Conservation (phyloP, 2,797 vertebrate species). For the Hephaestus fuliginosus region DNA sequence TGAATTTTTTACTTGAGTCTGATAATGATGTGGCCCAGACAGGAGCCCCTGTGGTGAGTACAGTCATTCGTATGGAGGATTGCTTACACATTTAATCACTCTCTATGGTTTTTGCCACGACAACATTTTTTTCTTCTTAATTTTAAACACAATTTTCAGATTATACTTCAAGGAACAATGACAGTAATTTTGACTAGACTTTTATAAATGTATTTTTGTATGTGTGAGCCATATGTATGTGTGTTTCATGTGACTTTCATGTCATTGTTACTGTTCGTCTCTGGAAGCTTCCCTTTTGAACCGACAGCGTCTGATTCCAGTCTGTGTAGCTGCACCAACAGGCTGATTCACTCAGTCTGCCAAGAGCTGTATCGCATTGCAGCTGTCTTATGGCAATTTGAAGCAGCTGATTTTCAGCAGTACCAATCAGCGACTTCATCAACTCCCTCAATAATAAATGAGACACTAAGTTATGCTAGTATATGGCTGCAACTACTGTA, state of each 20-base stretch:
- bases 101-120: conserved; percentile 17
- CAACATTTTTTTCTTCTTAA: neutral
- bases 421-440: conserved; percentile 46
- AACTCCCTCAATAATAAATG: conserved; percentile 61
- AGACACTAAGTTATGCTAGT: conserved; percentile 30
- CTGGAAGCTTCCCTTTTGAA: conserved; percentile 18
- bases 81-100: conserved; percentile 38
- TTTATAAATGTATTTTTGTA: neutral
- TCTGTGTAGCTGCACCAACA: conserved; percentile 11
- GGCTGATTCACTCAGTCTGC: conserved; percentile 13
- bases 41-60: conserved; percentile 29
- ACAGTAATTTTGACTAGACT: conserved; percentile 10
- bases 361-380: conserved; percentile 16
- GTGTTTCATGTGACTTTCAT: neutral
- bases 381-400: conserved; percentile 37
- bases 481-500: conserved; percentile 32
- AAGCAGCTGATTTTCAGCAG: conserved; percentile 43
- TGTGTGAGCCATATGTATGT: neutral
- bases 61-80: conserved; percentile 31
- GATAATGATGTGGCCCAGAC: conserved; percentile 43
- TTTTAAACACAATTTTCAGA: neutral
- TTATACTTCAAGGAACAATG: conserved; percentile 12
- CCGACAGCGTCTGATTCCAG: conserved; percentile 3
- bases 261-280: neutral
- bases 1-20: conserved; percentile 32